Conservation (phyloP, 2,113 vertebrate genomes). For the Bufo gargarizans region DNA sequence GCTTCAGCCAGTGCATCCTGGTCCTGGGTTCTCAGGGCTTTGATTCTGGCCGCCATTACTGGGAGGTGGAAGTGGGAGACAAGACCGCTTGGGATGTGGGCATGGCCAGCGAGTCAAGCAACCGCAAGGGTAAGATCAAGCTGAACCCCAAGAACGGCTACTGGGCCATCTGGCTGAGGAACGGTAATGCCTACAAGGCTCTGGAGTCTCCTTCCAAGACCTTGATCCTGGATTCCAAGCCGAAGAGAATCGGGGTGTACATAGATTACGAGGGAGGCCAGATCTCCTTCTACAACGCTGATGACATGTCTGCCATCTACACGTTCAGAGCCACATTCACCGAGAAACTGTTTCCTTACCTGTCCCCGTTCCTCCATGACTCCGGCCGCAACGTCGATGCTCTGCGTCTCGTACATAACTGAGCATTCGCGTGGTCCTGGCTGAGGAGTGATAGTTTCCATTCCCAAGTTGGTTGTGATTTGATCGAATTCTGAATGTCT, state of each 20-base stretch:
- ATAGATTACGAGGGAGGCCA: constrained; percentile 72
- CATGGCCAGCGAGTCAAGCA: constrained; percentile 67
- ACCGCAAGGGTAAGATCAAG: constrained; percentile 69
- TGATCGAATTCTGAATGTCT: background rate
- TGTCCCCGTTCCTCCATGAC: constrained; percentile 72
- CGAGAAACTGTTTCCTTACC: constrained; percentile 69
- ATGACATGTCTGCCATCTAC: constrained; percentile 67
- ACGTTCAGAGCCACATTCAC: constrained; percentile 65
- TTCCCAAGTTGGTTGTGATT: background rate
- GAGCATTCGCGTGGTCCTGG: background rate
- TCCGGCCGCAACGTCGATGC: constrained; percentile 67
- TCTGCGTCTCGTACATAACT: constrained; percentile 61
- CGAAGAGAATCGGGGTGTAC: constrained; percentile 66
- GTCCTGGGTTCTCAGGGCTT: constrained; percentile 70
- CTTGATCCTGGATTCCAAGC: constrained; percentile 36
- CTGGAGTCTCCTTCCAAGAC: constrained; percentile 65
- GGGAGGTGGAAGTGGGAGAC: constrained; percentile 70
- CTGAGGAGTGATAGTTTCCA: background rate
- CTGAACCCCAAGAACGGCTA: constrained; percentile 70
- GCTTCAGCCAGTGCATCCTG: constrained; percentile 69
- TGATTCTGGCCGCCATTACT: constrained; percentile 70
- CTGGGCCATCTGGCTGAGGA: constrained; percentile 71
- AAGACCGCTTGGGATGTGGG: constrained; percentile 74
- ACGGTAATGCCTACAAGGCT: constrained; percentile 67
- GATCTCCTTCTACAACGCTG: constrained; percentile 70